These are phyloP conservation scores for Diadegma fenestrale DNA, from an alignment of 2,888 invertebrate species.

Conservation along the genomic window DNA sequence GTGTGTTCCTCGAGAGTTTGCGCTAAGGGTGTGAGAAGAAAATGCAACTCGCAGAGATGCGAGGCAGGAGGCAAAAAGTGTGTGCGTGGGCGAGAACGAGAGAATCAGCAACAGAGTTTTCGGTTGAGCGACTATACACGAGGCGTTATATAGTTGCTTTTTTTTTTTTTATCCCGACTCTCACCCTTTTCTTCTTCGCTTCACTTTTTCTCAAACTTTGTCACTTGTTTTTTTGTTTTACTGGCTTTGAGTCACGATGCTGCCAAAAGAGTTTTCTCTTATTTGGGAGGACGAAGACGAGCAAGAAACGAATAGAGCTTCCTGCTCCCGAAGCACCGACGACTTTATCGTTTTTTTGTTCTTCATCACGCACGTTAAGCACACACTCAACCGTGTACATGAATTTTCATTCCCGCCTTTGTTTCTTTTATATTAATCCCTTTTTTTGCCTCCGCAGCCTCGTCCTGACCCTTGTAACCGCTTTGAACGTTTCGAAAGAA, in stretches of 20 bases:
- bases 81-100: constrained; percentile 27
- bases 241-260: constrained; percentile 25
- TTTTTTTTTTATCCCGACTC: constrained; percentile 20
- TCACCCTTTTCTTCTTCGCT: constrained; percentile 27
- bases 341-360: background rate
- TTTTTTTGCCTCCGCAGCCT: constrained; percentile 30
- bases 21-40: constrained; percentile 27
- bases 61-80: too few species aligned
- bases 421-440: constrained; percentile 29
- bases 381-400: background rate
- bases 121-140: constrained; percentile 38
- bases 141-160: constrained; percentile 2
- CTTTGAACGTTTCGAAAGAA: constrained; percentile 40
- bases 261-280: constrained; percentile 32
- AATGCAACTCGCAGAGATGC: constrained; percentile 39
- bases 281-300: constrained; percentile 12
- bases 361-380: background rate
- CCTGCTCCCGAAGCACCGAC: constrained; percentile 2
- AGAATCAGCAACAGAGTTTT: background rate
- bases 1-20: constrained; percentile 21
- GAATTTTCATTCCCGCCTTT: background rate
- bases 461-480: constrained; percentile 9
- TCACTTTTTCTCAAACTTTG: constrained; percentile 20
- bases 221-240: constrained; percentile 36
- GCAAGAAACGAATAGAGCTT: constrained; percentile 1